Evolutionary conservation across 35 echinoderm and acorn worm genomes (phyloP).

Genomic region (Heliocidaris tuberculata): DNA sequence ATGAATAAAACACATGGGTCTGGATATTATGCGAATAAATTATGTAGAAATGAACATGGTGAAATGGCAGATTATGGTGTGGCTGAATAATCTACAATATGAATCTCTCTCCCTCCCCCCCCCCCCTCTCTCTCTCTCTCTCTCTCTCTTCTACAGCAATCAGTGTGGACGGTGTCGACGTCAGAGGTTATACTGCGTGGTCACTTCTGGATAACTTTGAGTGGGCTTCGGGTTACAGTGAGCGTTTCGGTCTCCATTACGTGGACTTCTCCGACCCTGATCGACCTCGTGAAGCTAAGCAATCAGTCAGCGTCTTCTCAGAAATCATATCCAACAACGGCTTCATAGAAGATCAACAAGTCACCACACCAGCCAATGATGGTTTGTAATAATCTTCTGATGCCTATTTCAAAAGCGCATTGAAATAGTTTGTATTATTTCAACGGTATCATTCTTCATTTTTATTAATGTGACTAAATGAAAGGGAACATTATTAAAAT

Average conservation of each 20-base stretch:
- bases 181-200: conserved; percentile 23
- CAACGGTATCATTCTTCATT: too few species aligned
- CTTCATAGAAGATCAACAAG: not conserved
- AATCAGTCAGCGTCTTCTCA: not conserved
- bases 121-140: too few species aligned
- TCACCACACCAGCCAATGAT: not conserved
- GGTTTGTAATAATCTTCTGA: too few species aligned
- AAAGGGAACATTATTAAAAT: too few species aligned
- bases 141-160: not conserved
- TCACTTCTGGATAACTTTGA: conserved; percentile 35
- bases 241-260: conserved; percentile 31
- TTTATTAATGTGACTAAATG: too few species aligned
- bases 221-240: conserved; percentile 5
- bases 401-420: too few species aligned
- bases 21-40: not conserved
- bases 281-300: conserved; percentile 17
- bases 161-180: not conserved
- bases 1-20: not conserved
- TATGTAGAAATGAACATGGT: too few species aligned
- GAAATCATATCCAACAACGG: conserved; percentile 26
- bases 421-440: too few species aligned
- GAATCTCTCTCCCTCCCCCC: too few species aligned
- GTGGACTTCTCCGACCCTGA: conserved; percentile 9
- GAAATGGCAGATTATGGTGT: too few species aligned
- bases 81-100: not conserved